A percentile compares a stretch with the other conserved stretches of the same genome.
Conservation (phyloP, 2,888 invertebrate genomes). For the Unio delphinus region DNA sequence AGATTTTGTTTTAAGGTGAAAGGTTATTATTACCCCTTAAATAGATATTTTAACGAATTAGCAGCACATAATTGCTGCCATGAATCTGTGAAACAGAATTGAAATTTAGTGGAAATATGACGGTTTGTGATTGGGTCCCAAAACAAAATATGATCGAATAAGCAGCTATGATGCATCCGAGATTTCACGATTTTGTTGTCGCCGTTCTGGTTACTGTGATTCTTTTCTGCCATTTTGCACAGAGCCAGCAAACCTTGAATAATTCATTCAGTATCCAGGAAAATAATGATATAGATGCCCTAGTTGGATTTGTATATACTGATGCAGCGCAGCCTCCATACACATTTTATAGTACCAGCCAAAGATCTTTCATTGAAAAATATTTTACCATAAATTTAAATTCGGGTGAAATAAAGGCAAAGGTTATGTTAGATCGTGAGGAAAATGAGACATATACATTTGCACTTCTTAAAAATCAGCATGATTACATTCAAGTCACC, state of each 20-base stretch:
- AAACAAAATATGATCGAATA: not conserved
- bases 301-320: conserved; percentile 19
- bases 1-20: too few relatives aligned
- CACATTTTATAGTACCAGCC: conserved; percentile 8
- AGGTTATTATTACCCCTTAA: too few relatives aligned
- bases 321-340: conserved; percentile 23
- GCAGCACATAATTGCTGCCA: too few relatives aligned
- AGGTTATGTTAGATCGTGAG: conserved; percentile 89
- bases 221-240: too few relatives aligned
- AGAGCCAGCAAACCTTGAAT: too few relatives aligned
- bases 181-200: too few relatives aligned
- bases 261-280: not conserved
- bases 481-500: conserved; percentile 79
- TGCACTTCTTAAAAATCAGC: conserved; percentile 88
- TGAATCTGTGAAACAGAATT: too few relatives aligned
- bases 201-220: too few relatives aligned
- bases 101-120: too few relatives aligned
- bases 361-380: conserved; percentile 8
- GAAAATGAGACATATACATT: conserved; percentile 86
- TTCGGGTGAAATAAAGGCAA: conserved; percentile 93
- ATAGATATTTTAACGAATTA: too few relatives aligned
- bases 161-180: not conserved
- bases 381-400: conserved; percentile 79
- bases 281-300: conserved; percentile 11
- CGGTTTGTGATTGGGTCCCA: too few relatives aligned